These are phyloP conservation scores for Eptatretus atami DNA, from an alignment of 2,797 vertebrate species.

Conservation along the genomic window DNA sequence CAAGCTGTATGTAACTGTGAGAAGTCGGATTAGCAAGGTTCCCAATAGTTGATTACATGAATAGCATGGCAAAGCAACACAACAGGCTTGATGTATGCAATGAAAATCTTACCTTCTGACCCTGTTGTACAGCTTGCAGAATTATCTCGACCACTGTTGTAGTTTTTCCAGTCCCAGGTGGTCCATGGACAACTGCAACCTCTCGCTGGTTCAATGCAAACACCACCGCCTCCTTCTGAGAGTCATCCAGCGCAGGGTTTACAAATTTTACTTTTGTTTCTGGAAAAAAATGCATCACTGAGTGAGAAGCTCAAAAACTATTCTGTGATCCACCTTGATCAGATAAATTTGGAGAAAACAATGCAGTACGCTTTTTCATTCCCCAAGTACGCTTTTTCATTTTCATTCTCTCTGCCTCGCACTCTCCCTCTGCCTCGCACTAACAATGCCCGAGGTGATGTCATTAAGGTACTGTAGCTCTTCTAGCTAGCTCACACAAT, in stretches of 20 bases:
- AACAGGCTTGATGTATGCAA: too few relatives aligned
- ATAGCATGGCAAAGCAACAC: too few relatives aligned
- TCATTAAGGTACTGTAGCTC: too few relatives aligned
- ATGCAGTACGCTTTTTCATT: too few relatives aligned
- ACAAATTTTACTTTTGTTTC: slow-evolving; percentile 25
- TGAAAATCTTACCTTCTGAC: slow-evolving; percentile 28
- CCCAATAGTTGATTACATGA: too few relatives aligned
- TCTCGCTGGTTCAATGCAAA: slow-evolving; percentile 62
- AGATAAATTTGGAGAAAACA: not conserved
- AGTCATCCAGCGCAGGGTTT: slow-evolving; percentile 34
- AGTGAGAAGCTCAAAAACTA: not conserved
- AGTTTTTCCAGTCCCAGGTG: slow-evolving; percentile 81
- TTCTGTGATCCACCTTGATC: not conserved
- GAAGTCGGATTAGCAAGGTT: too few relatives aligned
- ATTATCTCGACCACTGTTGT: slow-evolving; percentile 69
- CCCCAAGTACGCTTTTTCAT: too few relatives aligned
- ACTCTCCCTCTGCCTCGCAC: too few relatives aligned
- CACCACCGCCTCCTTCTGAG: slow-evolving; percentile 47
- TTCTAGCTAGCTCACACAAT: too few relatives aligned
- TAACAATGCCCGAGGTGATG: too few relatives aligned
- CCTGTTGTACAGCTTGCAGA: slow-evolving; percentile 43
- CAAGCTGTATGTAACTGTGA: too few relatives aligned
- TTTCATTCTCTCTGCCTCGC: too few relatives aligned
- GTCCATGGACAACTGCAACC: slow-evolving; percentile 62
- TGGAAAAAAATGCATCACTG: slow-evolving; percentile 7